phyloP scores from a whole-genome alignment of 2,113 vertebrate species.

The Emydura subglobosa region DNA sequence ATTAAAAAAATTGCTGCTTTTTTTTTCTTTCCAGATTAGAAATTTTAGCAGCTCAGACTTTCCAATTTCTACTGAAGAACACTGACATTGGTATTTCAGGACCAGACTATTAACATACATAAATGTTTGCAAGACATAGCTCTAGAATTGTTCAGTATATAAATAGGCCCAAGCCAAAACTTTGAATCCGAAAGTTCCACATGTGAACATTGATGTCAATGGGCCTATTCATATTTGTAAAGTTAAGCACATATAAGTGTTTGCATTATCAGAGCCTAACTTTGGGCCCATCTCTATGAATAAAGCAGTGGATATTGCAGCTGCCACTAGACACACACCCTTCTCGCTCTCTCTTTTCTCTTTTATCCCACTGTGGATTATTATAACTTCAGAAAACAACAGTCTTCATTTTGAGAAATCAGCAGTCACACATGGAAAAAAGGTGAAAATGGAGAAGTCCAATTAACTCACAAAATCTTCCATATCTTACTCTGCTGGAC shows the following conservation, averaged over 20 bases:
- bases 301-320: background rate
- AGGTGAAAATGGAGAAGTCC: background rate
- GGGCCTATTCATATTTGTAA: background rate
- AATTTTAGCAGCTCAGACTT: background rate
- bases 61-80: background rate
- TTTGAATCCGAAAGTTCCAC: background rate
- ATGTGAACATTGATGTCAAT: background rate
- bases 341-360: background rate
- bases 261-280: background rate
- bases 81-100: background rate
- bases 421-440: background rate
- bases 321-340: background rate
- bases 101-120: background rate
- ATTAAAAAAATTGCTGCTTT: background rate
- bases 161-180: background rate
- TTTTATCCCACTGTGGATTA: background rate
- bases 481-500: slow-evolving; percentile 17
- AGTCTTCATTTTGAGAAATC: background rate
- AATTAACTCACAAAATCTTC: slow-evolving; percentile 43
- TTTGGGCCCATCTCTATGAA: background rate
- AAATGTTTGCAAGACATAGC: background rate
- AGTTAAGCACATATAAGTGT: background rate
- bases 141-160: background rate
- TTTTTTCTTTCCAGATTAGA: background rate
- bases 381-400: background rate